Evolutionary conservation across 2,888 invertebrate species (phyloP), one percentile per base, ranked within the genome.

Genomic region (Zhengitettix transpicula): DNA sequence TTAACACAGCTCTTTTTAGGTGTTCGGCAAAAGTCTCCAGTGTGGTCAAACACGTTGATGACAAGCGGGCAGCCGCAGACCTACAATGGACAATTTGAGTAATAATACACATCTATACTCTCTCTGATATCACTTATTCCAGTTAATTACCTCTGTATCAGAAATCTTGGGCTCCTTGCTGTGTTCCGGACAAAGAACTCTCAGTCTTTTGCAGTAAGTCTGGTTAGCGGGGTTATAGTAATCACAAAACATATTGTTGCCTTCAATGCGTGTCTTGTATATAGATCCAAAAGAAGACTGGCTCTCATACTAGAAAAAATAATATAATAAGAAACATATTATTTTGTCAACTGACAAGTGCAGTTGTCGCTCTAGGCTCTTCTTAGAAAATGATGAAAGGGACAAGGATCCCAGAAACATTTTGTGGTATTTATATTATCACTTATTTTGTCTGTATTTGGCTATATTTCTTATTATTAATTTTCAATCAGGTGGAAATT

Each of bases 211-310:
- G 74, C 99, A 99, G 69, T 98, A 99, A 0, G 96, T 96, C 57
- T 84, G 83, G 68, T 88, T 92, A 8, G 80, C 77, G 0, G 88
- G 82, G 74, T 96, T 97, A 75, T 87, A 97, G 72, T 87, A 92
- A 69, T 99, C 98, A 72, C 99, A 99, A 74, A 98, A 98, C 87
- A 99, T 93, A 67, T 92, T 92, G 74, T 91, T 92, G 0, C 89
- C 90, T 72, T 96, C 96, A 67, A 97, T 94, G 60, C 91, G 79
- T 0, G 96, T 96, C 71, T 95, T 89, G 69, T 92, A 95, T 54
- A 92, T 83, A 40, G 95, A 95, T 12, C 96, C 96, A 73, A 96
- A 97, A 0, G 95, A 94, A 1, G 96, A 91, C 74, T 97, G 95
- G 55, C 94, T 92, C 73, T 98, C 98, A 73, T 94, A 93, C 81